phyloP scores from a whole-genome alignment of 2,888 invertebrate species.

The Drosophila monieri region DNA sequence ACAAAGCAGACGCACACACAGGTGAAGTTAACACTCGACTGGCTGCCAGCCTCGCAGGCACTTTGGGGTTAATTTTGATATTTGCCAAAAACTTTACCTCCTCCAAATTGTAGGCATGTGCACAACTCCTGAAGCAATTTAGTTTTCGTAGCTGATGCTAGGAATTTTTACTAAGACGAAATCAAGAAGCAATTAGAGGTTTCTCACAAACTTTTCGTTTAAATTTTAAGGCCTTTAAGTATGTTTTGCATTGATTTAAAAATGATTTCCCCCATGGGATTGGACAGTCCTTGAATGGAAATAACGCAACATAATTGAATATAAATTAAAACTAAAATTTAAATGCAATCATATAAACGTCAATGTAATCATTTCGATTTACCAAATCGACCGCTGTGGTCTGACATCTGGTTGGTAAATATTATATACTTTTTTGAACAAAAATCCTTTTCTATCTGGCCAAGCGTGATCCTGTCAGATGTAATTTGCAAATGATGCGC shows the following conservation, averaged over 20 bases:
- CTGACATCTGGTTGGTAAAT: conserved; percentile 17
- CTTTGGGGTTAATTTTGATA: conserved; percentile 74
- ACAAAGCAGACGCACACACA: conserved; percentile 49
- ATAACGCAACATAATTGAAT: conserved; percentile 62
- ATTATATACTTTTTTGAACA: conserved; percentile 2
- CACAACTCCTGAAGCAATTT: conserved; percentile 32
- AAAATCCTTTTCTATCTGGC: conserved; percentile 14
- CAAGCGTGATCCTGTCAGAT: conserved; percentile 30
- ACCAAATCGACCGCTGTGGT: conserved; percentile 50
- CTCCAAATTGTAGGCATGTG: conserved; percentile 48
- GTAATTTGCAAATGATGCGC: conserved; percentile 60
- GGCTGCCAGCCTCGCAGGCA: conserved; percentile 53
- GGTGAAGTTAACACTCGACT: conserved; percentile 52
- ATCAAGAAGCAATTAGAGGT: conserved; percentile 73
- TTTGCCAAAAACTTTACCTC: conserved; percentile 50
- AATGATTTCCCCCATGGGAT: not conserved
- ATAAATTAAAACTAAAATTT: conserved; percentile 66
- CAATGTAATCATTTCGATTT: conserved; percentile 68
- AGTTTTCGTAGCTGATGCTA: conserved; percentile 14
- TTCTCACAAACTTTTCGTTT: conserved; percentile 51
- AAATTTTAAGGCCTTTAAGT: conserved; percentile 45
- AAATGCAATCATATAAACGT: conserved; percentile 59
- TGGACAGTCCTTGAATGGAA: not conserved
- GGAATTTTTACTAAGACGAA: conserved; percentile 44
- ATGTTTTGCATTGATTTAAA: not conserved